Conservation (phyloP, 2,113 vertebrate species). For the Suncus etruscus region DNA sequence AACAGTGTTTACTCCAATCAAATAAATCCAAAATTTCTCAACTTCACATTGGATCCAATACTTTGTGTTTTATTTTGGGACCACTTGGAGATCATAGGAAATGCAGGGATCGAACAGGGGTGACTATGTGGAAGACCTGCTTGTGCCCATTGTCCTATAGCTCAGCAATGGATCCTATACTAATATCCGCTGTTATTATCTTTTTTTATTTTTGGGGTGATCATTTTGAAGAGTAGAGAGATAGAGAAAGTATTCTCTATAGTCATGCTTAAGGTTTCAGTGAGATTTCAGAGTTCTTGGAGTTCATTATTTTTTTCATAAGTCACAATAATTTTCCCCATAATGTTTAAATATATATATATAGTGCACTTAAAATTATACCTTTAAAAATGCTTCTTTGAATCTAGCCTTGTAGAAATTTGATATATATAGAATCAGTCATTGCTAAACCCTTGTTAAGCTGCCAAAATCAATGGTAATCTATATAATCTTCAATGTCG, state of each 20-base stretch:
- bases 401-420: not conserved
- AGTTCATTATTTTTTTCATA: not conserved
- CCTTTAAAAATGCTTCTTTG: not conserved
- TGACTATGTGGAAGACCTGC: no score
- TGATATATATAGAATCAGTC: not conserved
- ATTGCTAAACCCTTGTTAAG: constrained; percentile 33
- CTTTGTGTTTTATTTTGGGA: not conserved
- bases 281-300: not conserved
- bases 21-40: not conserved
- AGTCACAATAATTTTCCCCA: not conserved
- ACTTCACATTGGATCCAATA: not conserved
- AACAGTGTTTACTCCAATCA: not conserved
- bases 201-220: not conserved
- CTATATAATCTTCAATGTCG: not conserved
- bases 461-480: constrained; percentile 29
- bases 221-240: not conserved
- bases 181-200: not conserved
- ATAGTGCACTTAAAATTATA: constrained; percentile 3
- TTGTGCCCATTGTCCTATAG: no score
- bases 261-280: not conserved
- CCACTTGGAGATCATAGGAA: no score
- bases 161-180: not conserved
- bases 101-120: no score
- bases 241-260: not conserved
- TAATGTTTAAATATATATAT: not conserved